phyloP scores from a whole-genome alignment of 2,797 vertebrate species.

The Rhynchotus rufescens region DNA sequence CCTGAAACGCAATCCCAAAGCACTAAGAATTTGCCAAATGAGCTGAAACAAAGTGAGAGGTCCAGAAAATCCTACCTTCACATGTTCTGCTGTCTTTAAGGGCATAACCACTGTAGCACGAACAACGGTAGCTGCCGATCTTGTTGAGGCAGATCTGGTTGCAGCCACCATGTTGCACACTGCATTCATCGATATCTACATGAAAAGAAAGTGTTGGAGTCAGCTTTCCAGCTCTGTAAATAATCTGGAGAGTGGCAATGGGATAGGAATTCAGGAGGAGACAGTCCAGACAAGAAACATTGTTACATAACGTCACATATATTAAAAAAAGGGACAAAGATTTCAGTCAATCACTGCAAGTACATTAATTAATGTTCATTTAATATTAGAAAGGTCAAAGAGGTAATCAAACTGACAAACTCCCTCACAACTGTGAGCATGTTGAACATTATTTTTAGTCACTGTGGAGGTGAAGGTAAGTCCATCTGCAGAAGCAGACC shows the following conservation, averaged over 20 bases:
- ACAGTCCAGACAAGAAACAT: not conserved
- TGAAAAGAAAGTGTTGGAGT: slow-evolving; percentile 15
- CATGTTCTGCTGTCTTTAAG: slow-evolving; percentile 83
- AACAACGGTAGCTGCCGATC: slow-evolving; percentile 91
- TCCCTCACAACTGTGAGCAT: not conserved
- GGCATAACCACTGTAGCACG: slow-evolving; percentile 89
- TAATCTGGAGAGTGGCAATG: not conserved
- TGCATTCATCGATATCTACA: slow-evolving; percentile 93
- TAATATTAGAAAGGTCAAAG: not conserved
- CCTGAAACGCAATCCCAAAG: not conserved
- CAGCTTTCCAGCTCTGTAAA: not conserved
- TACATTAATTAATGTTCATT: not conserved
- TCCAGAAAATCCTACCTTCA: slow-evolving; percentile 81
- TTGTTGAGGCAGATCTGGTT: slow-evolving; percentile 91
- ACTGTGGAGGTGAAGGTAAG: not conserved
- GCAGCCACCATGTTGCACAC: slow-evolving; percentile 85
- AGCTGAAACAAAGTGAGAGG: not conserved
- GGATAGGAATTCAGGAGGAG: not conserved
- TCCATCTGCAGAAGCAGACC: not conserved
- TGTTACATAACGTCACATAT: not conserved
- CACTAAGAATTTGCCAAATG: not conserved
- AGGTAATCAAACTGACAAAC: not conserved
- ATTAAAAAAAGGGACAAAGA: not conserved
- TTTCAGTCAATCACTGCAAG: not conserved
- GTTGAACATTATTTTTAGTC: not conserved